Evolutionary conservation across 2,888 invertebrate genomes (phyloP).

Genomic region (Harpalus rubripes): DNA sequence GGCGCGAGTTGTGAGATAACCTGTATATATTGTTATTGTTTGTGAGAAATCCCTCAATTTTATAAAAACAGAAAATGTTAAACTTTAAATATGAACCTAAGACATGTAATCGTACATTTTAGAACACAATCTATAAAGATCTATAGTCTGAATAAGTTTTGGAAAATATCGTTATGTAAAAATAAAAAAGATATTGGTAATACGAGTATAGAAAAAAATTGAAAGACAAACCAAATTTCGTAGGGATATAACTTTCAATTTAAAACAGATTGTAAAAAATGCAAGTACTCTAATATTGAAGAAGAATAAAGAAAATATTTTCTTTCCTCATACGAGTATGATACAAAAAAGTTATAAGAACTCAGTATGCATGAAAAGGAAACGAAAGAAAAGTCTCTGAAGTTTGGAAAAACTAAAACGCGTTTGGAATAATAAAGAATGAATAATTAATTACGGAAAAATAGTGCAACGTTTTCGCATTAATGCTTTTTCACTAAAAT

Average conservation of each 20-base stretch:
- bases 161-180: no score
- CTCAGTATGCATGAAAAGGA: not conserved
- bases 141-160: not conserved
- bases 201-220: not conserved
- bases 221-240: not conserved
- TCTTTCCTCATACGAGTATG: not conserved
- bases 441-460: conserved; percentile 4
- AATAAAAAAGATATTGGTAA: no score
- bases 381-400: not conserved
- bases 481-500: not conserved
- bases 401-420: not conserved
- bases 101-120: no score
- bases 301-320: not conserved
- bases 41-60: no score
- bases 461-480: not conserved
- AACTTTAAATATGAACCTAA: no score
- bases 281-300: not conserved
- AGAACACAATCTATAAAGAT: no score
- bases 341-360: conserved; percentile 1
- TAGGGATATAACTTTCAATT: not conserved
- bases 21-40: no score
- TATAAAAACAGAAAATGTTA: no score
- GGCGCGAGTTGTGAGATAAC: no score
- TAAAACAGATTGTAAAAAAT: not conserved
- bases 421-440: not conserved